These are phyloP conservation scores for Tolmerus cingulatus DNA, from an alignment of 2,888 invertebrate species.

Conservation along the genomic window DNA sequence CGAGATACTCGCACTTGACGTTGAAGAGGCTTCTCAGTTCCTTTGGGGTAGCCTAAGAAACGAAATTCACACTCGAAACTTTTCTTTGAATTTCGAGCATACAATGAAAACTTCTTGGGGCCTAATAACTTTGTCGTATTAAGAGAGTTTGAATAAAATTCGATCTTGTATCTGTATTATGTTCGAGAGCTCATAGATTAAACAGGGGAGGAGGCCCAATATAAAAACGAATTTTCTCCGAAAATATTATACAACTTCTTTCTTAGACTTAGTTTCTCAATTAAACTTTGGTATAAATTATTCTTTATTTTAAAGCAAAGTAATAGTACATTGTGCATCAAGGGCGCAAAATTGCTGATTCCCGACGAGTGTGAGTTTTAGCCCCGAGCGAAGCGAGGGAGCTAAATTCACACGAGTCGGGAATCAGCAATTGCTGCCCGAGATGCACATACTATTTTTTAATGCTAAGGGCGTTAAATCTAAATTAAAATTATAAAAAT, in stretches of 20 bases:
- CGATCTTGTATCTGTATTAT: not conserved
- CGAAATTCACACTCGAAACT: not conserved
- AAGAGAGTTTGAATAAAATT: not conserved
- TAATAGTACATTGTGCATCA: too few relatives aligned
- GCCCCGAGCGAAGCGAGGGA: too few relatives aligned
- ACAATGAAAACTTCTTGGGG: not conserved
- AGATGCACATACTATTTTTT: too few relatives aligned
- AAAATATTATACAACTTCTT: not conserved
- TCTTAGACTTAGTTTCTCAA: not conserved
- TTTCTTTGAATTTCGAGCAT: not conserved
- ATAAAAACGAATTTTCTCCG: too few relatives aligned
- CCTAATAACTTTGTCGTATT: not conserved
- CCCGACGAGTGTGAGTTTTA: too few relatives aligned
- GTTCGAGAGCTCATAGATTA: not conserved
- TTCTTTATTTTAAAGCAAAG: too few relatives aligned
- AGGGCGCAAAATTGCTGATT: too few relatives aligned
- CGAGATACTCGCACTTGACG: not conserved
- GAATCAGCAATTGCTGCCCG: too few relatives aligned
- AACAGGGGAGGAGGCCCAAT: not conserved
- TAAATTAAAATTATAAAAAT: too few relatives aligned
- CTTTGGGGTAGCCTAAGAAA: not conserved
- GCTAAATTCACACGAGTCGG: too few relatives aligned
- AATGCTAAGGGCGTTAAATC: too few relatives aligned
- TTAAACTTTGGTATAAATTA: too few relatives aligned
- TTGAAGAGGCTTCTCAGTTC: not conserved